Evolutionary conservation across 2,888 invertebrate genomes (phyloP).

Genomic region (Drosophila subsilvestris): DNA sequence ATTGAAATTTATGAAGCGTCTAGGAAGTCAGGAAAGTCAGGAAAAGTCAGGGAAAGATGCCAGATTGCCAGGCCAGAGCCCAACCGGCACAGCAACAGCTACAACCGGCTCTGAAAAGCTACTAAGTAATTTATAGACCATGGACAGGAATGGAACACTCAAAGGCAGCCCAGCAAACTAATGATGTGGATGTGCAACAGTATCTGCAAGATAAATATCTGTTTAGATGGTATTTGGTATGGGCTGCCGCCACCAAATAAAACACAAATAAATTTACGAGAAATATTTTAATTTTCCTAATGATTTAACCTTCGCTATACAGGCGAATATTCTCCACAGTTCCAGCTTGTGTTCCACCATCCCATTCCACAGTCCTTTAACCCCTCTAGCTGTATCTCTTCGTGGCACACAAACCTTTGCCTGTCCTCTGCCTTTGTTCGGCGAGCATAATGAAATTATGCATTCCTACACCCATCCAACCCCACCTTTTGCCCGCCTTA

Average conservation of each 20-base stretch:
- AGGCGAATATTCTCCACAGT: background rate
- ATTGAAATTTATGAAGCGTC: constrained; percentile 71
- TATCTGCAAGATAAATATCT: constrained; percentile 23
- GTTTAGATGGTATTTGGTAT: background rate
- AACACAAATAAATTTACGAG: background rate
- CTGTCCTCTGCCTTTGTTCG: constrained; percentile 28
- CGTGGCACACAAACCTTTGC: constrained; percentile 7
- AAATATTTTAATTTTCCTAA: constrained; percentile 9
- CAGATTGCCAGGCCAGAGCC: constrained; percentile 13
- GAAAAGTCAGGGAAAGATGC: constrained; percentile 27
- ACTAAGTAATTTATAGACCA: constrained; percentile 67
- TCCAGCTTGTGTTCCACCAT: background rate
- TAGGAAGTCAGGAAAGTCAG: constrained; percentile 52
- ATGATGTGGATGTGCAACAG: constrained; percentile 51
- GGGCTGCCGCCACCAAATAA: background rate
- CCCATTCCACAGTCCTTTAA: constrained; percentile 5
- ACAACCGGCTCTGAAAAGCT: constrained; percentile 57
- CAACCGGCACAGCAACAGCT: constrained; percentile 37
- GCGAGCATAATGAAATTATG: constrained; percentile 64
- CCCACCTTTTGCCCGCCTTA: background rate
- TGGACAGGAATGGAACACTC: constrained; percentile 23
- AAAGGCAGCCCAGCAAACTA: constrained; percentile 15
- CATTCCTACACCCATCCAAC: constrained; percentile 10
- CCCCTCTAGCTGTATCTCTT: constrained; percentile 2
- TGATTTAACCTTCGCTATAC: background rate